Evolutionary conservation across 2,888 invertebrate genomes (phyloP), one percentile per base, ranked within the genome.

Genomic region (Nomada flava): DNA sequence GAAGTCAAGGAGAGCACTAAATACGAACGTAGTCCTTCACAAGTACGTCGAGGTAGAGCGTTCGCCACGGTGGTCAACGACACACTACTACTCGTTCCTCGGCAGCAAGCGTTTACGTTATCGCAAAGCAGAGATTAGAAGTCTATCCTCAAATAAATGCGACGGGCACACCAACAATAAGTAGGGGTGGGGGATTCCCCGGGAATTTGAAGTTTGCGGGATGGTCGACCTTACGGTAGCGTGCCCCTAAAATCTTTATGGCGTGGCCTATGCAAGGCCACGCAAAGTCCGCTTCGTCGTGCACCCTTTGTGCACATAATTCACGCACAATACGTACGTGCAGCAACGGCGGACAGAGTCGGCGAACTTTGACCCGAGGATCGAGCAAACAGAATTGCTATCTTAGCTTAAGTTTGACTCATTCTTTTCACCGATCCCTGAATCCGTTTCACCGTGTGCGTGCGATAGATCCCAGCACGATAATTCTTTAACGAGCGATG

Each of bases 301-400:
- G 10, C 29, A 53, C 53, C 44, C 72, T 74, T 78, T 62, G 59
- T 70, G 50, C 63, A 60, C 72, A 55, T 75, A 70, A 72, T 76
- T 50, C 53, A 23, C 26, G 42, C 20, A 9, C 1, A n/a, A 23
- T 13, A 18, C 11, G 20, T 47, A 36, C 36, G 11, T 18, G 26
- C 42, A 15, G 2, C 26, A 15, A 10, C n/a, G n/a, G 53, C 53
- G 44, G 53, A 13, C 2, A 0, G 64, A 26, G 23, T 20, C 52
- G 20, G 20, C 44, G 88, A 87, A 85, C 90, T 89, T 84, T 82
- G 88, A 89, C 87, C 87, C 75, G 68, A 29, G 50, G 68, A 73
- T 76, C 80, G 52, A 79, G 81, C 82, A 86, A 82, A 85, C 80
- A 89, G 83, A 85, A 76, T 63, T 69, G 80, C 81, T 88, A 90